Evolutionary conservation across 1,140 invertebrate genomes (phyloP), one percentile per base, ranked within the genome.

Genomic region (Aphaenogaster floridana): DNA sequence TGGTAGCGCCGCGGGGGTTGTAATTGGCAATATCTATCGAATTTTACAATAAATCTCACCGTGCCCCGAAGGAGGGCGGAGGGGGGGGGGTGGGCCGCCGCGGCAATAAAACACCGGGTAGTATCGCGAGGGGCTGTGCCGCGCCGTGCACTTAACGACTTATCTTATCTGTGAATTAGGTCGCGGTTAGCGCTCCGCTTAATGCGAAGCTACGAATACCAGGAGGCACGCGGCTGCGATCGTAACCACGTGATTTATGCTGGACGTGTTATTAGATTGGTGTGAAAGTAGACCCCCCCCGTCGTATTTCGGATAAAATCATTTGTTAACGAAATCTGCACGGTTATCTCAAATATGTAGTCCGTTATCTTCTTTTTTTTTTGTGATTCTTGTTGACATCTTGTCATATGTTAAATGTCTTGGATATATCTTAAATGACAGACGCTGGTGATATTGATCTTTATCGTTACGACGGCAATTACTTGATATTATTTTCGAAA

Each of bases 21-120:
- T 94, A 94, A 94, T 94, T 94, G 93, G 91, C 91, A 92, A 93
- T 92, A 92, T 93, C 91, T 93, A 94, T 94, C 93, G 92, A 94
- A 94, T 94, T 94, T 94, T 90, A 91, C 91, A 87, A 93, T 94
- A 94, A 93, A 94, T 94, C 92, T 94, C 87, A 64, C 54, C 74
- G 76, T 87, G 87, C 90, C 86, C 87, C 83, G 90, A 86, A 88
- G 91, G 91, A 89, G 88, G 81, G 84, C 57, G 79, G 3, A 8
- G 63, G 39, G 50, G 68, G 36, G 48, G 66, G 84, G 78, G 72
- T 88, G 85, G 86, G 87, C 78, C 74, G 84, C 45, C 77, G 74
- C 52, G 77, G 93, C 92, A 93, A 93, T 94, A 94, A 94, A 94
- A 93, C 92, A 94, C 86, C 79, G 89, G 63, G 92, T 92, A 90